Base-by-base conservation (phyloP, 1,140 invertebrate genomes). In the Euwallacea fornicatus region DNA sequence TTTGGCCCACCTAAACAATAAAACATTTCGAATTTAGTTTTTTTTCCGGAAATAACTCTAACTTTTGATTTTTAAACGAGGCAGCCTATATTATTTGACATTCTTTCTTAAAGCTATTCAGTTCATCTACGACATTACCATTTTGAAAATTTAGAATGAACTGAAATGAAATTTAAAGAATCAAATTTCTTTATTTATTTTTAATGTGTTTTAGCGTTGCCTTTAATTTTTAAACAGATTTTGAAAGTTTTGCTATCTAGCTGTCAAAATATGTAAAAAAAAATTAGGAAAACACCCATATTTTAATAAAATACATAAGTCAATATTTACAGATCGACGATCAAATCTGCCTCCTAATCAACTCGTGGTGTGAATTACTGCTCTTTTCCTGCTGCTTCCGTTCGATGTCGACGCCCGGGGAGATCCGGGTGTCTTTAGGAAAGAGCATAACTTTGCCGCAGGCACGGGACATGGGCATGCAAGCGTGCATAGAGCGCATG, bases 291-390 rank as follows among this genome's bases (percentile, higher is more conserved):
- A 33, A 33, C 1, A 1, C 21, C 21, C 41, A n/a, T 13, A 46
- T 33, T 33, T 33, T 33, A 33, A 33, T 33, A 33, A 33, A 33
- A 33, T n/a, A n/a, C n/a, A n/a, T n/a, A n/a, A n/a, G n/a, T 53
- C 11, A 55, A 44, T 9, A 4, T 47, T 43, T 82, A 9, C 79
- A 94, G 92, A 95, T 96, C 78, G 95, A 97, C 83, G 96, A 99
- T 85, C 96, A 98, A 84, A 98, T 97, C 72, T 92, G 95, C 78
- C 83, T 99, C 74, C 87, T 99, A 47, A 97, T 98, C 76, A 98
- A 98, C 82, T 96, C 95, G 53, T 99, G 96, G 96, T 97, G 95
- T 83, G 96, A 99, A 82, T 83, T 99, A 62, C 82, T 98, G 67
- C 86, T 97, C 42, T 91, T 98, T 78, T 96, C 94, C 15, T 96